A percentile compares a stretch with the other conserved stretches of the same genome.
Evolutionary conservation across 2,797 vertebrate species (phyloP).

Genomic region (Anguilla anguilla): DNA sequence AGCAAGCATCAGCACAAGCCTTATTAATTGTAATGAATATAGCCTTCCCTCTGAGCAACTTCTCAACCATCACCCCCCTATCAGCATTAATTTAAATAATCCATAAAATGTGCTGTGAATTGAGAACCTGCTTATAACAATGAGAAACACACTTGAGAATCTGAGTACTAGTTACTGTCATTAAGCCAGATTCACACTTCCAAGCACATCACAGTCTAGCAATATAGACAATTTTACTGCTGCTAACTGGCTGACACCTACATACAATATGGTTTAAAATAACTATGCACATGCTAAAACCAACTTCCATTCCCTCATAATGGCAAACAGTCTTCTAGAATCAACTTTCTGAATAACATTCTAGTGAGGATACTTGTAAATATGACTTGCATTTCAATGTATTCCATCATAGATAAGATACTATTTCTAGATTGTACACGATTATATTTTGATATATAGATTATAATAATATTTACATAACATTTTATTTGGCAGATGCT

Average conservation of each 20-base stretch:
- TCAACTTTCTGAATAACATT: background rate
- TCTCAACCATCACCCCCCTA: background rate
- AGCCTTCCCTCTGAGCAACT: background rate
- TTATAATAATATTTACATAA: too few relatives aligned
- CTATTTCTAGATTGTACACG: too few relatives aligned
- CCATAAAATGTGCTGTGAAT: background rate
- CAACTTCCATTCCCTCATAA: background rate
- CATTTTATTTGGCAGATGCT: too few relatives aligned
- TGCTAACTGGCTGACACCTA: background rate
- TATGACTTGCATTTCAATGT: background rate
- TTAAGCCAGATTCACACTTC: background rate
- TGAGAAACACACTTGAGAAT: constrained; percentile 15
- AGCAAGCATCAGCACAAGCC: background rate
- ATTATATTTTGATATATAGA: too few relatives aligned
- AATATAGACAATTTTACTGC: background rate
- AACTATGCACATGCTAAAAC: background rate
- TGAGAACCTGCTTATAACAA: background rate
- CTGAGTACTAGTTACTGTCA: background rate
- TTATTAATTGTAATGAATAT: background rate
- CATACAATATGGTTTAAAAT: background rate
- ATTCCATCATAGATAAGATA: background rate
- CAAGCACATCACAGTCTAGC: background rate
- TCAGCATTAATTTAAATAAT: background rate
- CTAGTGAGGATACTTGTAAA: background rate
- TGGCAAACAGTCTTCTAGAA: background rate